Evolutionary conservation across 2,888 invertebrate species (phyloP).

Genomic region (Drosophila pseudotakahashii): DNA sequence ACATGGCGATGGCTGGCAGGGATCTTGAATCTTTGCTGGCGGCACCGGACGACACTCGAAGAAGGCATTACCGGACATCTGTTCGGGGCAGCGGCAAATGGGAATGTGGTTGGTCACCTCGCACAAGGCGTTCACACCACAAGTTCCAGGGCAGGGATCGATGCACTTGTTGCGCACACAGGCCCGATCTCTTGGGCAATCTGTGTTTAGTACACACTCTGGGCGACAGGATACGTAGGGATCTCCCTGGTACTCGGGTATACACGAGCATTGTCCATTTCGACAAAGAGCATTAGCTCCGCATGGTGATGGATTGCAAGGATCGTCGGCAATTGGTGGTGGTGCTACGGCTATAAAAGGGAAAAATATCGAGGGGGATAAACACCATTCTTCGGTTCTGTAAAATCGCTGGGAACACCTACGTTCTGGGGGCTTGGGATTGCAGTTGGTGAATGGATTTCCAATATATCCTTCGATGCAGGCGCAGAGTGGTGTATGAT

Average conservation of each 20-base stretch:
- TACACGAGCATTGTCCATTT: conserved; percentile 89
- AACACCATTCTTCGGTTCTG: not conserved
- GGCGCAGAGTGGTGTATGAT: conserved; percentile 89
- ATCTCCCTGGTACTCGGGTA: conserved; percentile 90
- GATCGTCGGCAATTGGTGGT: conserved; percentile 80
- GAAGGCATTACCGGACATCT: conserved; percentile 92
- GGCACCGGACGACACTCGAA: conserved; percentile 86
- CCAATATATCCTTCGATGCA: conserved; percentile 87
- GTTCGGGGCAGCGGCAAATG: conserved; percentile 90
- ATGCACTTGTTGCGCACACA: conserved; percentile 90
- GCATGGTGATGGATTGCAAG: conserved; percentile 91
- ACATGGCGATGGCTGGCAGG: conserved; percentile 90
- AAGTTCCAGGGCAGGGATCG: conserved; percentile 90
- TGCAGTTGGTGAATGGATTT: conserved; percentile 86
- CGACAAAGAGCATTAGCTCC: conserved; percentile 90
- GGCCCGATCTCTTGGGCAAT: conserved; percentile 88
- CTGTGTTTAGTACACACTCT: conserved; percentile 91
- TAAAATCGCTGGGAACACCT: conserved; percentile 50
- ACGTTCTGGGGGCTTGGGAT: conserved; percentile 80
- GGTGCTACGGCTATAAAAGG: conserved; percentile 52
- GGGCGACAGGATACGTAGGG: conserved; percentile 90
- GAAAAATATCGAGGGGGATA: not conserved
- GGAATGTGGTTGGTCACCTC: conserved; percentile 92
- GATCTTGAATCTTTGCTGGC: conserved; percentile 85
- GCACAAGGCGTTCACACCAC: conserved; percentile 92